A percentile compares a stretch with the other conserved stretches of the same genome.
Evolutionary conservation across 1,140 invertebrate genomes (phyloP).

Genomic region (Brachionus sp.): DNA sequence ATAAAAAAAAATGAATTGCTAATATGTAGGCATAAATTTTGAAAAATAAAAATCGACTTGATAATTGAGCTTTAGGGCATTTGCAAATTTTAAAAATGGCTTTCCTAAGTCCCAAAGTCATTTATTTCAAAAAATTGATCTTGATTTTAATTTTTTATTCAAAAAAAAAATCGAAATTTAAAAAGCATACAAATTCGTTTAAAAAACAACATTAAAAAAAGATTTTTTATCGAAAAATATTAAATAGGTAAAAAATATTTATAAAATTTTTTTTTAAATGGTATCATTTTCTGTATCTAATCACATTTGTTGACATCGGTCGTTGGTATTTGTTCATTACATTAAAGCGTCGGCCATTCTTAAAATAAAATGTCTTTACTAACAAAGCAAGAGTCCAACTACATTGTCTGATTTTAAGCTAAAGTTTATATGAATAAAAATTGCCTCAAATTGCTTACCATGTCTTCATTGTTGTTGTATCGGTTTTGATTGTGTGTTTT

Average conservation of each 20-base stretch:
- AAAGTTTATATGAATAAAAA: not conserved
- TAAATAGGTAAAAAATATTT: no score
- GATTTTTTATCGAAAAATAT: no score
- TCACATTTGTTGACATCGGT: not conserved
- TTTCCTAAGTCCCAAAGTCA: no score
- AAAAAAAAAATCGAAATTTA: no score
- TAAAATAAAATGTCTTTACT: not conserved
- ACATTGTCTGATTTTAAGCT: not conserved
- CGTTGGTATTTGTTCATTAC: not conserved
- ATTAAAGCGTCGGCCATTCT: not conserved
- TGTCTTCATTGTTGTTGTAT: constrained; percentile 12
- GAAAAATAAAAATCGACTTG: no score
- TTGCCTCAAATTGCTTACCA: not conserved
- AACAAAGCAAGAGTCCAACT: not conserved
- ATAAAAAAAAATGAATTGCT: no score
- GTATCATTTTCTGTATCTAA: not conserved
- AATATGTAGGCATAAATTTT: no score
- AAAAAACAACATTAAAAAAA: not conserved
- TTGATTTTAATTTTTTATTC: no score
- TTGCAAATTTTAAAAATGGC: no score
- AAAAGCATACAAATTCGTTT: not conserved
- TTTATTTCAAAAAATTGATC: no score
- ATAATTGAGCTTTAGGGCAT: no score
- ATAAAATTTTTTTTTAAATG: not conserved
- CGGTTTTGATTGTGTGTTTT: not conserved